Evolutionary conservation across 2,888 invertebrate genomes (phyloP).

Genomic region (Agriopis aurantiaria): DNA sequence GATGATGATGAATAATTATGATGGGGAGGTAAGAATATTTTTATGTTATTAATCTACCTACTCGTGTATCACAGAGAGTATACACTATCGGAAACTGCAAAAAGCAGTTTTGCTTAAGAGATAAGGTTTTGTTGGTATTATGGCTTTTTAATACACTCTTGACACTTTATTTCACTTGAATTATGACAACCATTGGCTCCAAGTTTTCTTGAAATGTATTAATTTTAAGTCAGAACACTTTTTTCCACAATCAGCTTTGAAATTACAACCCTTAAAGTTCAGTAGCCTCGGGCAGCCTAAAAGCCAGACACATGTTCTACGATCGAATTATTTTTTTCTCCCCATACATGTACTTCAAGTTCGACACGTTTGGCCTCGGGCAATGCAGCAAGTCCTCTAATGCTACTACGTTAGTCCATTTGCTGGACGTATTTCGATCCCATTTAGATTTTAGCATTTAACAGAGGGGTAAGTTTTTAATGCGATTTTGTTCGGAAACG

Average conservation of each 20-base stretch:
- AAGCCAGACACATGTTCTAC: slow-evolving; percentile 51
- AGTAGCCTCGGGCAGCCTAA: slow-evolving; percentile 49
- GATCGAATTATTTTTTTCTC: slow-evolving; percentile 55
- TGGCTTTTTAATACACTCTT: no score
- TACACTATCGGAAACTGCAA: no score
- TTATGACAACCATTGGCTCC: no score
- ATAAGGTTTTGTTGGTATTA: no score
- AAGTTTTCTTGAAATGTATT: background rate
- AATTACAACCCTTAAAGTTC: slow-evolving; percentile 21
- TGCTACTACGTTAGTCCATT: slow-evolving; percentile 46
- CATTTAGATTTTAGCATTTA: slow-evolving; percentile 23
- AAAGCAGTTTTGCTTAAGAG: no score
- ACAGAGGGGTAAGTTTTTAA: slow-evolving; percentile 22
- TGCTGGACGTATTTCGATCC: slow-evolving; percentile 24
- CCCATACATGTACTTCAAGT: slow-evolving; percentile 50
- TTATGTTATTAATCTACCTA: no score
- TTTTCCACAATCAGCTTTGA: background rate
- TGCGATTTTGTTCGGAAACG: slow-evolving; percentile 8
- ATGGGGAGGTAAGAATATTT: no score
- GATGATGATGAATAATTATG: no score
- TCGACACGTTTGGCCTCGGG: slow-evolving; percentile 62
- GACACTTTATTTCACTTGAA: no score
- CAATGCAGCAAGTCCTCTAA: slow-evolving; percentile 65
- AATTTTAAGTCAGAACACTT: background rate
- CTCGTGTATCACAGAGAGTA: no score